Evolutionary conservation across 2,797 vertebrate genomes (phyloP).

Genomic region (Odontamblyopus rebecca): DNA sequence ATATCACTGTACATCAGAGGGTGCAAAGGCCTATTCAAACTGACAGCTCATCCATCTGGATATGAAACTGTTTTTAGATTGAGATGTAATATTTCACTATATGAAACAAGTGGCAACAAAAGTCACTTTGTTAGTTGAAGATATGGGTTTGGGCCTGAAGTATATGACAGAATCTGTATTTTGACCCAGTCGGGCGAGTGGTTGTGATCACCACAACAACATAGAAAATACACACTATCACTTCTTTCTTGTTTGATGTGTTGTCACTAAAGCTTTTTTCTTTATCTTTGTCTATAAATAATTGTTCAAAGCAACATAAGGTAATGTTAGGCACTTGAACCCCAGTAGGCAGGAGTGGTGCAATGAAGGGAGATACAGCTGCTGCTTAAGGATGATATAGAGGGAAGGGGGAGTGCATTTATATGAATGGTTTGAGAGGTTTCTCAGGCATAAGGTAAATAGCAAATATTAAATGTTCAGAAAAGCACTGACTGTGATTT

Average conservation of each 20-base stretch:
- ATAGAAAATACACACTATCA: neutral
- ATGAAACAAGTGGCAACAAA: neutral
- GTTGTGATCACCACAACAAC: neutral
- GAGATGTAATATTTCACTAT: conserved; percentile 6
- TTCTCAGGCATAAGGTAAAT: too few relatives aligned
- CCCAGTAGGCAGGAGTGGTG: neutral
- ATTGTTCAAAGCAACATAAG: neutral
- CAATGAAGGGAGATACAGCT: too few relatives aligned
- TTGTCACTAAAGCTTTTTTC: neutral
- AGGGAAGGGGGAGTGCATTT: neutral
- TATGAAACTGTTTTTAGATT: neutral
- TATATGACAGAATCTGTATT: neutral
- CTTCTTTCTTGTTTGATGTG: neutral
- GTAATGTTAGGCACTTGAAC: neutral
- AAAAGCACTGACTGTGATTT: too few relatives aligned
- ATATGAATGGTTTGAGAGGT: too few relatives aligned
- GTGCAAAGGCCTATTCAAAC: neutral
- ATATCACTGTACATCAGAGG: conserved; percentile 3
- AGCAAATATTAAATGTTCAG: too few relatives aligned
- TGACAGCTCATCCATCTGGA: neutral
- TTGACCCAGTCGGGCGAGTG: neutral
- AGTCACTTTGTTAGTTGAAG: conserved; percentile 1
- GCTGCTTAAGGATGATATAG: neutral
- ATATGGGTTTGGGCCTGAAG: neutral
- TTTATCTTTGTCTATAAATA: neutral